These are phyloP conservation scores for Corapipo altera DNA, from an alignment of 2,113 vertebrate species.

Conservation along the genomic window DNA sequence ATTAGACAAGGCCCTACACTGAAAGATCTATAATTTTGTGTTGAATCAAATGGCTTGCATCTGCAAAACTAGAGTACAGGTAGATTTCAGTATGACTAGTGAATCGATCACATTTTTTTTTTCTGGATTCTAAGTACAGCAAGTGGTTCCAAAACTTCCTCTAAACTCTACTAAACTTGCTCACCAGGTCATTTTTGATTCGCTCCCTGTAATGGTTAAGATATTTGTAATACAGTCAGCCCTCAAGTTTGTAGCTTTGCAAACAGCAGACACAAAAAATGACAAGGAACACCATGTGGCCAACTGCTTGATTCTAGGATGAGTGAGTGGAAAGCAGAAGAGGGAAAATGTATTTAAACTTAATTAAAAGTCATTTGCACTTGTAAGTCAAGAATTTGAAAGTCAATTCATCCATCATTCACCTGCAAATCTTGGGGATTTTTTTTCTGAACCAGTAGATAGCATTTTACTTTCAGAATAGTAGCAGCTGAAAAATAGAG, in stretches of 20 bases:
- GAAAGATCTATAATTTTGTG: not conserved
- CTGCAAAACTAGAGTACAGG: not conserved
- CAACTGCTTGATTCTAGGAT: not conserved
- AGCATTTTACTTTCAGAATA: not conserved
- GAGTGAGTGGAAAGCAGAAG: not conserved
- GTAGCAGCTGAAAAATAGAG: not conserved
- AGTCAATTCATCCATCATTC: not conserved
- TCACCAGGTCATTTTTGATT: not conserved
- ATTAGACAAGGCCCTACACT: not conserved
- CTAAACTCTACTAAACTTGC: not conserved
- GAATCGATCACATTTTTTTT: not conserved
- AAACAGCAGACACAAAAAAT: not conserved
- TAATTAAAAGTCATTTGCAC: constrained; percentile 20
- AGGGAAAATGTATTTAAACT: not conserved
- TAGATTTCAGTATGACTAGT: not conserved
- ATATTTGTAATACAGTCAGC: not conserved
- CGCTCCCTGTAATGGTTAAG: not conserved
- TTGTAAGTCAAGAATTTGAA: not conserved
- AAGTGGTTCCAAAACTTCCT: not conserved
- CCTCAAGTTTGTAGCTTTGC: not conserved
- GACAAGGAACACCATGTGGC: not conserved
- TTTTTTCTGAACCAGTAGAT: not conserved
- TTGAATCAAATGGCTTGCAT: not conserved
- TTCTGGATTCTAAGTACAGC: not conserved
- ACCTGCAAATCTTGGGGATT: not conserved